Conservation (phyloP, 2,888 invertebrate genomes). For the Leptura quadrifasciata region DNA sequence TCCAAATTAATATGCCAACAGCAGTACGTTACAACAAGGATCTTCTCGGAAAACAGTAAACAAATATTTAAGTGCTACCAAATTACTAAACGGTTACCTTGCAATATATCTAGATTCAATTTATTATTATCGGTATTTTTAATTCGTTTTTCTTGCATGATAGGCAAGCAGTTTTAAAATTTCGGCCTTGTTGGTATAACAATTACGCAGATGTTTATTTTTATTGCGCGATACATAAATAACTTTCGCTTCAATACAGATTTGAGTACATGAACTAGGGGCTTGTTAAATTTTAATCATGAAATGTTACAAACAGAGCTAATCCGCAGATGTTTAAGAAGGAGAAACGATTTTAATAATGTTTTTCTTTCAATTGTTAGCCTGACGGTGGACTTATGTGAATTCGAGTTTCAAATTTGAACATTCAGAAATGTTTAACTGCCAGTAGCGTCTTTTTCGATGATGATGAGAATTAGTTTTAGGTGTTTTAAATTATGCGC, state of each 20-base stretch:
- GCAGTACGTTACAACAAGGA: slow-evolving; percentile 26
- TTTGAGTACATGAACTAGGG: neutral
- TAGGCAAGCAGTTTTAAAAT: neutral
- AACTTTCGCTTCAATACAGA: slow-evolving; percentile 7
- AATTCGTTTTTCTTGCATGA: slow-evolving; percentile 10
- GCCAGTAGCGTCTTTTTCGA: too few relatives aligned
- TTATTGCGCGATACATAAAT: slow-evolving; percentile 1
- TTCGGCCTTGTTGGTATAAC: slow-evolving; percentile 18
- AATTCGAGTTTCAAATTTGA: too few relatives aligned
- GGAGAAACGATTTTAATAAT: too few relatives aligned
- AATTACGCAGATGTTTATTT: slow-evolving; percentile 2
- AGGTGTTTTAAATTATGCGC: too few relatives aligned
- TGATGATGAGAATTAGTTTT: too few relatives aligned
- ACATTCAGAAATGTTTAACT: too few relatives aligned
- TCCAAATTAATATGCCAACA: slow-evolving; percentile 45
- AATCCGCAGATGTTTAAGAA: too few relatives aligned
- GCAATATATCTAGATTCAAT: slow-evolving; percentile 4
- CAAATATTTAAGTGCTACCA: neutral
- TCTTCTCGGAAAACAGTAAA: slow-evolving; percentile 34
- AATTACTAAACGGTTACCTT: slow-evolving; percentile 22
- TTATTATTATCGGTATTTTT: slow-evolving; percentile 14
- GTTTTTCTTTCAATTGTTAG: too few relatives aligned
- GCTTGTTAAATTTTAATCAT: neutral
- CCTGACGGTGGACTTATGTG: too few relatives aligned
- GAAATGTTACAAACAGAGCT: neutral